Evolutionary conservation across 2,113 vertebrate species (phyloP), one percentile per base, ranked within the genome.

Genomic region (Neoarius graeffei): DNA sequence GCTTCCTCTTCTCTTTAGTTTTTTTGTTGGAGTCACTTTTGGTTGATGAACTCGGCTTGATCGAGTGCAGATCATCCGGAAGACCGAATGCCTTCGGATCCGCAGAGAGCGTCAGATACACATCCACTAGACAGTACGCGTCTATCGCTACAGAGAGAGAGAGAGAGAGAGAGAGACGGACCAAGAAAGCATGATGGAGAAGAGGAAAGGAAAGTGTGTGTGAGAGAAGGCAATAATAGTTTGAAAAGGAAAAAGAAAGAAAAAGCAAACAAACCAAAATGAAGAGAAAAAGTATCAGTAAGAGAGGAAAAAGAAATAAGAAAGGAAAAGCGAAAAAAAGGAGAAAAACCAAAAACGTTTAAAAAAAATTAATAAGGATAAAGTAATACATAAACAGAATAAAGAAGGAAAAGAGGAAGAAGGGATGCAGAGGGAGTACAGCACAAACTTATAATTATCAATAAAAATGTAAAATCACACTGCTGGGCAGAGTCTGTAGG

Each of bases 81-180:
- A 97, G 93, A 10, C 94, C 93, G 13, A 95, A 97, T 84, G 66
- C 74, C 0, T 88, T 66, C 0, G 96, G 95, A 64, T 97, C 93
- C 50, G 91, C 81, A 27, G 92, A 91, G 84, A 99, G 94, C 0
- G 89, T 91, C n/a, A 92, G 90, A 3, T 96, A 94, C 76, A 98
- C 92, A 42, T 97, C 96, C 91, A 98, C 92, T 91, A 98, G 94
- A 91, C 97, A 98, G 92, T 95, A 98, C 0, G 96, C 96, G 71
- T 98, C 96, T 0, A 92, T 90, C 66, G 94, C 96, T 96, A 85
- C 50, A 91, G 54, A 60, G 86, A 83, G 42, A 71, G 85, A 85
- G 87, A 84, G 54, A 64, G 67, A 71, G 57, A 25, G 48, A 52
- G 80, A 66, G 17, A 59, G 15, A 73, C 7, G 0, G 35, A 73